A percentile compares a stretch with the other conserved stretches of the same genome.
phyloP scores from a whole-genome alignment of 2,888 invertebrate species.

The Cryptocephalus moraei region DNA sequence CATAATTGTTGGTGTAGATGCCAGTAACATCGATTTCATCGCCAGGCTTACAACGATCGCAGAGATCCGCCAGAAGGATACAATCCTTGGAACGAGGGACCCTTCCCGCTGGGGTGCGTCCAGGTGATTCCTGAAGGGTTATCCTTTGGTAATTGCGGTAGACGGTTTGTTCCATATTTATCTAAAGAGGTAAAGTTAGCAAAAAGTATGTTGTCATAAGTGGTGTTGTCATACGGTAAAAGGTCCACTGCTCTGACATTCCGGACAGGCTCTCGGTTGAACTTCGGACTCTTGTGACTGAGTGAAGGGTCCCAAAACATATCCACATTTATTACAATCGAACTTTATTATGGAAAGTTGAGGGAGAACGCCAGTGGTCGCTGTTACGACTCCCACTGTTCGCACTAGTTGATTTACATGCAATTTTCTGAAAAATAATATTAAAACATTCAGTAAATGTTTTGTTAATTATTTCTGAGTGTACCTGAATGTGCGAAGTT shows the following conservation, averaged over 20 bases:
- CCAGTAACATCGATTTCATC: conserved; percentile 95
- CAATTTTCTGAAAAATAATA: conserved; percentile 49
- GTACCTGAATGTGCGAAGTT: conserved; percentile 79
- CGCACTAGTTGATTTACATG: conserved; percentile 92
- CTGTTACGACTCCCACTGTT: conserved; percentile 89
- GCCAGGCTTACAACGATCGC: conserved; percentile 95
- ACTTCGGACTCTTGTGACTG: conserved; percentile 91
- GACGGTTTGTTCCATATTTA: conserved; percentile 98
- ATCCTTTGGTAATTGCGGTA: conserved; percentile 98
- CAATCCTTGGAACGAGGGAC: conserved; percentile 97
- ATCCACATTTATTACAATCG: conserved; percentile 94
- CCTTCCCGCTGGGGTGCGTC: conserved; percentile 93
- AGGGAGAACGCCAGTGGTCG: conserved; percentile 90
- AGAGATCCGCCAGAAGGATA: conserved; percentile 86
- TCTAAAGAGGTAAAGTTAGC: conserved; percentile 39
- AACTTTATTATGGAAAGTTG: conserved; percentile 94
- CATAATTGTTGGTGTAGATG: conserved; percentile 95
- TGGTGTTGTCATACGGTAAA: conserved; percentile 55
- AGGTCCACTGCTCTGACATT: conserved; percentile 93
- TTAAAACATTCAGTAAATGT: background rate
- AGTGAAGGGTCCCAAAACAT: conserved; percentile 89
- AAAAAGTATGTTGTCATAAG: background rate
- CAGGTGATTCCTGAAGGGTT: conserved; percentile 96
- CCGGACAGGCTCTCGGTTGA: conserved; percentile 93
- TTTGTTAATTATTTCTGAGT: background rate